Evolutionary conservation across 2,888 invertebrate species (phyloP), one percentile per base, ranked within the genome.

Genomic region (Drosophila anceps): DNA sequence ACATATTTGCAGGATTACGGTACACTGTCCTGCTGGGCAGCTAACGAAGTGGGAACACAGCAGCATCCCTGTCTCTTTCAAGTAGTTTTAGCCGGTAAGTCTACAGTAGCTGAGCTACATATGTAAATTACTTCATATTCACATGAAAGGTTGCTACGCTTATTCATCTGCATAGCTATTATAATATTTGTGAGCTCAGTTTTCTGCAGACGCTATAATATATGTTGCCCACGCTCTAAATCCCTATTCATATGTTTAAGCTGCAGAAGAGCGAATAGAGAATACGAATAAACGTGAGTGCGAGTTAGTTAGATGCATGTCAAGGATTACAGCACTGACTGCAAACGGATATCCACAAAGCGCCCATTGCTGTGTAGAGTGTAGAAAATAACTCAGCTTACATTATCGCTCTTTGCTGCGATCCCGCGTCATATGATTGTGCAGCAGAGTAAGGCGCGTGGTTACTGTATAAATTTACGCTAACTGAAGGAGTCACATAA

Each of bases 61-160:
- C 94, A 95, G 79, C 95, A 95, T 79, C 97, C 98, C 13, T 98
- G 98, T 92, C 95, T 97, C 91, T 97, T 97, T 93, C 97, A 97
- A 93, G 96, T 98, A 92, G 97, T 98, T 44, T 95, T 97, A 60
- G 98, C 98, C 86, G 97, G 98, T 97, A 92, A 94, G 94, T 71
- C 6, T 0, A 37, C 18, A 54, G 9, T 13, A 20, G 15, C 13
- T 46, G 18, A 48, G 44, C 24, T 24, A 8, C 18, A 51, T 63
- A 18, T 20, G 24, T 24, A 24, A 24, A 37, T 63, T 66, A 53
- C 44, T 18, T 12, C 43, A 20, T 35, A 18, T 37, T 35, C 29
- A 41, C n/a, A 33, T 24, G 24, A 61, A 41, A 41, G 15, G 39
- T 15, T 37, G 43, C 24, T 50, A 27, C 35, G 53, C 10, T 44